A percentile compares a stretch with the other conserved stretches of the same genome.
phyloP scores from a whole-genome alignment of 2,888 invertebrate genomes.

The Sipunculus nudus region DNA sequence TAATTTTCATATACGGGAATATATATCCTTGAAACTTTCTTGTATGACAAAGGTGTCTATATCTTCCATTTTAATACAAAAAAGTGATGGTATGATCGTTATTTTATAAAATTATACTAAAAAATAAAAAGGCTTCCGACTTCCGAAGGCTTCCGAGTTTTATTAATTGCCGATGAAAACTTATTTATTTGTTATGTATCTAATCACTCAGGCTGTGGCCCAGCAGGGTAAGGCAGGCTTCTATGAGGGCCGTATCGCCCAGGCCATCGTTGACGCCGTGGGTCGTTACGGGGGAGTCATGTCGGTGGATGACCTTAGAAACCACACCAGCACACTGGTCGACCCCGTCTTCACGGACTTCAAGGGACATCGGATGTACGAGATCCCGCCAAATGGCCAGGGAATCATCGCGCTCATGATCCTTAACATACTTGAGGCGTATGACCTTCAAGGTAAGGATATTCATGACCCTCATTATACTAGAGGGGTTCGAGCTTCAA shows the following conservation, averaged over 20 bases:
- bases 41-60: no score
- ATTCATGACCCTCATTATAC: no score
- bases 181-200: no score
- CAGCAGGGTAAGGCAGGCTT: slow-evolving; percentile 54
- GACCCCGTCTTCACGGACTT: slow-evolving; percentile 57
- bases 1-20: no score
- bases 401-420: slow-evolving; percentile 65
- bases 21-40: no score
- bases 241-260: slow-evolving; percentile 58
- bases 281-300: slow-evolving; percentile 55
- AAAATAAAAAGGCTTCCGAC: no score
- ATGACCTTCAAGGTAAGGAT: slow-evolving; percentile 55
- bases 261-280: slow-evolving; percentile 54
- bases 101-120: no score
- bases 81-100: no score
- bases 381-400: slow-evolving; percentile 66
- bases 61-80: no score
- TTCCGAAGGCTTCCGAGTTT: no score
- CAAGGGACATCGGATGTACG: slow-evolving; percentile 60
- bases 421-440: slow-evolving; percentile 64
- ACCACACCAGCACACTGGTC: slow-evolving; percentile 49
- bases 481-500: no score
- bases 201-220: slow-evolving; percentile 51
- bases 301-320: slow-evolving; percentile 56
- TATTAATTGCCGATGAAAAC: no score